Evolutionary conservation across 1,140 invertebrate species (phyloP).

Genomic region (Drosophila teissieri): DNA sequence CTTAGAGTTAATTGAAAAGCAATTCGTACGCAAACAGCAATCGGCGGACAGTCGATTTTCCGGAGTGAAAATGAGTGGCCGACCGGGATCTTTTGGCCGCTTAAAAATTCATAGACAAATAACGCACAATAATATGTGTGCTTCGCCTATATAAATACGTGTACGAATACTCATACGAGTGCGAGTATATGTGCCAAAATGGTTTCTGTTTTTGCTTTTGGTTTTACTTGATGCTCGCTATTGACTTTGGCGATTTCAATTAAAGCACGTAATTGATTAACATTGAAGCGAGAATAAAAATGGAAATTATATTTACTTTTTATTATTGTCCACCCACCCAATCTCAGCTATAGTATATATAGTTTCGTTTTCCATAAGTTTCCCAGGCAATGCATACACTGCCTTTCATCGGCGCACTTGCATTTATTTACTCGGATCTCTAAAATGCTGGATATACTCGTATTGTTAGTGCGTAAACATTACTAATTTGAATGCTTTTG

Average conservation of each 20-base stretch:
- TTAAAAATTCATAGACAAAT: conserved; percentile 75
- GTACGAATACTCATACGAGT: too few species aligned
- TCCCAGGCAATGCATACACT: background rate
- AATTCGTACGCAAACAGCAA: conserved; percentile 72
- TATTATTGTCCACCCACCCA: conserved; percentile 48
- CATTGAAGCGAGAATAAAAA: conserved; percentile 61
- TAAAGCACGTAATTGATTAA: conserved; percentile 82
- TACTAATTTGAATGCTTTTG: background rate
- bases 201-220: conserved; percentile 43
- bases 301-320: conserved; percentile 77
- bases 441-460: too few species aligned
- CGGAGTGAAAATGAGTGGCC: conserved; percentile 16
- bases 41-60: conserved; percentile 7
- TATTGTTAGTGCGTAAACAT: too few species aligned
- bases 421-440: background rate
- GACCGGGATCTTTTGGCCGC: conserved; percentile 36
- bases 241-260: conserved; percentile 80
- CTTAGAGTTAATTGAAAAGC: conserved; percentile 78
- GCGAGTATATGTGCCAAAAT: conserved; percentile 6
- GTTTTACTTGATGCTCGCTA: conserved; percentile 42
- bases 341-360: too few species aligned
- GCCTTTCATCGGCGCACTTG: background rate
- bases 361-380: background rate
- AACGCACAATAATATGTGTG: conserved; percentile 26
- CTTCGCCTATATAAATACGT: background rate